Evolutionary conservation across 2,113 vertebrate species (phyloP), one percentile per base, ranked within the genome.

Genomic region (Agapornis roseicollis): DNA sequence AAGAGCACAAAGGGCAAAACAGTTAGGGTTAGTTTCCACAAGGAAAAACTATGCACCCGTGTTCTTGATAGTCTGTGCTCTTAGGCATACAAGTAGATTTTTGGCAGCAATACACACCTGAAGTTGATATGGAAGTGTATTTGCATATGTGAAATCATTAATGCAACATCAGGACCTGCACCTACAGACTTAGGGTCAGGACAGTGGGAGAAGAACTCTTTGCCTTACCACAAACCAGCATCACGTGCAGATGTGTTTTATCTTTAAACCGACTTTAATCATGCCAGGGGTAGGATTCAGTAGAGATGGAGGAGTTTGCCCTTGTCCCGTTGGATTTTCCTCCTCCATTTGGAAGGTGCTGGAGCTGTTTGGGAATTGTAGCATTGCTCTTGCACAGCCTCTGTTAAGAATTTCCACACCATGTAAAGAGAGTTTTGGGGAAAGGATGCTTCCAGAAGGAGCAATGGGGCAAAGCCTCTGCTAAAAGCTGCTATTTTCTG

Each of bases 1-100:
- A 89, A 84, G 86, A 93, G 77, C 87, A 85, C 81, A 82, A 74
- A 82, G 83, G 84, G 84, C 77, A 82, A 87, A 91, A 52, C 41
- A 53, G 11, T 9, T 33, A 41, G 69, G 44, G 73, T 55, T 29
- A 2, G 3, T 92, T 88, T 80, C 77, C 33, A 13, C 44, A 24
- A 55, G 68, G 56, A 37, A 28, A 37, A 68, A 17, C 7, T 73
- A 7, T 23, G 4, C 13, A 11, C 23, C 25, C 44, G n/a, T 66
- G 64, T 66, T 73, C 76, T 84, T 17, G 20, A 22, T 20, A 61
- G 3, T 5, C 3, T 13, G 72, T 44, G 33, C 80, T 70, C 17
- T 0, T 52, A 5, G 3, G 46, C 33, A 2, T n/a, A 27, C 27
- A 8, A 37, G 61, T 29, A 49, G 55, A 4, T 64, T 81, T 79